phyloP scores from a whole-genome alignment of 2,797 vertebrate species.

The Cuniculus paca region DNA sequence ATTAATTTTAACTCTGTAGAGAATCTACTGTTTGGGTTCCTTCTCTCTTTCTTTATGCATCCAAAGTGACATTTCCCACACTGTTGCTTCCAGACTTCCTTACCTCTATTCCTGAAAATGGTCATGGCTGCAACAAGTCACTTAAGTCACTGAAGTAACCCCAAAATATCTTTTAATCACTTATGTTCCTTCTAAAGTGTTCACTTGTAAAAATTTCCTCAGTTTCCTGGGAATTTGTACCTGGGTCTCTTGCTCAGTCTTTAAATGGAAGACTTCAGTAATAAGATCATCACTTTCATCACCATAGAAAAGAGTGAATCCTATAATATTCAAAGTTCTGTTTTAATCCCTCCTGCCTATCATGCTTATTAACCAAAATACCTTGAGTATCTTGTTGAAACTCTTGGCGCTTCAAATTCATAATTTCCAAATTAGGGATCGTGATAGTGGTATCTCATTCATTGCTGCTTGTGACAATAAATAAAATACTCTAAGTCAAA shows the following conservation, averaged over 20 bases:
- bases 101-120: background rate
- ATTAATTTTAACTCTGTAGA: background rate
- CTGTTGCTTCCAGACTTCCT: background rate
- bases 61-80: too few relatives aligned
- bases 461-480: background rate
- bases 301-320: background rate
- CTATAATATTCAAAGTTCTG: background rate
- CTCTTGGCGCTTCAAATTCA: background rate
- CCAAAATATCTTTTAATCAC: background rate
- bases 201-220: background rate
- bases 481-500: background rate
- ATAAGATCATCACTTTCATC: background rate
- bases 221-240: background rate
- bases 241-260: background rate
- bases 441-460: background rate
- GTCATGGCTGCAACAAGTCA: background rate
- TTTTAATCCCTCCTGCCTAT: background rate
- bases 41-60: background rate
- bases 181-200: background rate
- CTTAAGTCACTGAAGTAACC: background rate
- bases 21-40: background rate
- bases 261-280: background rate
- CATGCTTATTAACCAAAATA: background rate
- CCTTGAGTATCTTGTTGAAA: background rate
- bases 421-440: background rate